Percentiles rank a stretch among this genome's conserved stretches.
Evolutionary conservation across 2,113 vertebrate species (phyloP).

Genomic region (Crotalus horridus): DNA sequence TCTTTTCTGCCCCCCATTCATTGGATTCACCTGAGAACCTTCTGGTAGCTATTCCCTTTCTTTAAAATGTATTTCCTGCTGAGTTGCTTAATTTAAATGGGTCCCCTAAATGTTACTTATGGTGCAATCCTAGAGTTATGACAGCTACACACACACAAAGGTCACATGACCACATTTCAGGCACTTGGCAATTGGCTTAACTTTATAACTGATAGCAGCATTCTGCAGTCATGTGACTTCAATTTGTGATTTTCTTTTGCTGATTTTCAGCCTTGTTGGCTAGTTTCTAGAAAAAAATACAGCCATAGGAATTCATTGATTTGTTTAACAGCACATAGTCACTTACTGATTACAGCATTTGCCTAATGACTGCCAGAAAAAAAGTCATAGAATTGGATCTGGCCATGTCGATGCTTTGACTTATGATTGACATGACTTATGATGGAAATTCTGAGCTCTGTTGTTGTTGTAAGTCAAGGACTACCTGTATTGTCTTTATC

Average conservation of each 20-base stretch:
- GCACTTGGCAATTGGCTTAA: not conserved
- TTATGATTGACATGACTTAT: not conserved
- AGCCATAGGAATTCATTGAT: not conserved
- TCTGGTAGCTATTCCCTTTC: not conserved
- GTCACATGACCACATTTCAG: not conserved
- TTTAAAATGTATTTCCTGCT: not conserved
- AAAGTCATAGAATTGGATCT: not conserved
- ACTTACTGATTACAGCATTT: not conserved
- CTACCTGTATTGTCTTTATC: not conserved
- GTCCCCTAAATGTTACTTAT: not conserved
- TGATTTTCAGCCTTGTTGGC: not conserved
- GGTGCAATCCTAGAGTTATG: not conserved
- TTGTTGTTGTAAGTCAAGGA: not conserved
- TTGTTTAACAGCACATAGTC: not conserved
- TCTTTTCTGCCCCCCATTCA: not conserved
- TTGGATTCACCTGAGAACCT: not conserved
- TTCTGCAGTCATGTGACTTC: not conserved
- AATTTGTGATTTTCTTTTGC: not conserved
- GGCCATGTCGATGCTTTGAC: not conserved
- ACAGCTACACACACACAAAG: too few relatives aligned
- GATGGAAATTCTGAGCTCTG: not conserved
- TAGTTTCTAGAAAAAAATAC: not conserved
- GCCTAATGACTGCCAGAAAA: not conserved
- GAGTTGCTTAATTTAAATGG: not conserved
- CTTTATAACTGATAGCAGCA: not conserved